Base-by-base conservation (phyloP, 2,113 vertebrate species). In the Urocolius indicus region DNA sequence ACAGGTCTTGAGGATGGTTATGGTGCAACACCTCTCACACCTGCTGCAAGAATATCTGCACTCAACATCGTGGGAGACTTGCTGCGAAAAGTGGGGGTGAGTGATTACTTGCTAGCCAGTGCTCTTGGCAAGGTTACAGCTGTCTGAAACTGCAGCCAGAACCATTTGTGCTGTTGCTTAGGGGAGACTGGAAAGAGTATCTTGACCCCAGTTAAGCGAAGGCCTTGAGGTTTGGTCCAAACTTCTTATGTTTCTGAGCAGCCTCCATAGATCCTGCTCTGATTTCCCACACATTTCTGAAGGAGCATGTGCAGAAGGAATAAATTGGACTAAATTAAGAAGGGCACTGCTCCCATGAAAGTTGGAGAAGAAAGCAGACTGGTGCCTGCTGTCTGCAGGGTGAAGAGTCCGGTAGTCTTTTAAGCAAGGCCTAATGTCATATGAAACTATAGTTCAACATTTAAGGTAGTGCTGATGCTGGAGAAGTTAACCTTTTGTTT, bases 31-130 rank as follows among this genome's bases (percentile, higher is more conserved):
- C 99, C 99, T 3, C 98, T 99, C 51, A 99, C 99, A 4, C 99
- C 99, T 3, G 99, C 99, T 3, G 99, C 99, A 63, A 98, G 99
- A 87, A 99, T 99, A 98, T 99, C 99, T 61, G 99, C 99, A 13
- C 98, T 99, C 48, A 99, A 99, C 95, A 99, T 99, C 1, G 99
- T 99, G 12, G 99, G 99, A 59, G 99, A 99, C 95, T 98, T 99
- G 80, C 98, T 99, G 69, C 98, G 98, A 86, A 99, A 99, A 99
- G 99, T 99, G 2, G 99, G 99, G 97, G 99, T 99, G 97, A 86
- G 41, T 51, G 65, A n/a, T 89, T 38, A 6, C 8, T 36, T 88
- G 65, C 34, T 67, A 71, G 43, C 16, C 20, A 30, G 1, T 15
- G 46, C n/a, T 54, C 30, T 66, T 67, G 62, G 38, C 38, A 58